Evolutionary conservation across 2,888 invertebrate species (phyloP).

Genomic region (Scaptomyza flava): DNA sequence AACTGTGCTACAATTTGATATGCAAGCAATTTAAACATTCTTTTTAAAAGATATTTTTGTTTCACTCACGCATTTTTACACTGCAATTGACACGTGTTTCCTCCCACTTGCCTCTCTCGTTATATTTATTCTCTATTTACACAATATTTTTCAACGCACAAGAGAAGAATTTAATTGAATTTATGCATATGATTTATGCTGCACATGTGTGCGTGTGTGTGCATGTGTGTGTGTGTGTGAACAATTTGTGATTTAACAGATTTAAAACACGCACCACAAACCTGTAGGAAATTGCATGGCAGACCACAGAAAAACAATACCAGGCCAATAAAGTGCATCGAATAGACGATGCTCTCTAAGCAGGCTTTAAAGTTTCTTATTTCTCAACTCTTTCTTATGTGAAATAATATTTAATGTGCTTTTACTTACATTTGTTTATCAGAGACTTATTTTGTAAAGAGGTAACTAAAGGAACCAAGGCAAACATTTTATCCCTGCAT

Average conservation of each 20-base stretch:
- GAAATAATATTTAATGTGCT: too few relatives aligned
- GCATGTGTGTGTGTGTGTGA: slow-evolving; percentile 16
- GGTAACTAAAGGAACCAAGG: not conserved
- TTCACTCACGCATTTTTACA: slow-evolving; percentile 2
- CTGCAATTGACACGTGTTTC: slow-evolving; percentile 12
- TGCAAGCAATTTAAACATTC: not conserved
- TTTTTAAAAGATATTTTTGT: slow-evolving; percentile 2
- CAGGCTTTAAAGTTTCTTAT: too few relatives aligned
- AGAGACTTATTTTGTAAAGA: too few relatives aligned
- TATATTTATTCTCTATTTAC: slow-evolving; percentile 1
- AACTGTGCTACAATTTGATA: not conserved
- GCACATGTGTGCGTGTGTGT: slow-evolving; percentile 1
- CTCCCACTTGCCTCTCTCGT: not conserved
- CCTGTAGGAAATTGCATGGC: slow-evolving; percentile 27
- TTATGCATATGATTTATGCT: slow-evolving; percentile 63
- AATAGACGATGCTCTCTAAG: not conserved
- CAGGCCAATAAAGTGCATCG: not conserved
- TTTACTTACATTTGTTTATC: too few relatives aligned
- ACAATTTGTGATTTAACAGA: slow-evolving; percentile 61
- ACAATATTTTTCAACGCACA: not conserved
- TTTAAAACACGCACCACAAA: slow-evolving; percentile 52
- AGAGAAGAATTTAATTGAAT: slow-evolving; percentile 46
- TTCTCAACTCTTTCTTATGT: too few relatives aligned
- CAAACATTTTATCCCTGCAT: not conserved
- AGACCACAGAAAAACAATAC: slow-evolving; percentile 23